phyloP scores from a whole-genome alignment of 1,140 invertebrate genomes.

The Araneus ventricosus region DNA sequence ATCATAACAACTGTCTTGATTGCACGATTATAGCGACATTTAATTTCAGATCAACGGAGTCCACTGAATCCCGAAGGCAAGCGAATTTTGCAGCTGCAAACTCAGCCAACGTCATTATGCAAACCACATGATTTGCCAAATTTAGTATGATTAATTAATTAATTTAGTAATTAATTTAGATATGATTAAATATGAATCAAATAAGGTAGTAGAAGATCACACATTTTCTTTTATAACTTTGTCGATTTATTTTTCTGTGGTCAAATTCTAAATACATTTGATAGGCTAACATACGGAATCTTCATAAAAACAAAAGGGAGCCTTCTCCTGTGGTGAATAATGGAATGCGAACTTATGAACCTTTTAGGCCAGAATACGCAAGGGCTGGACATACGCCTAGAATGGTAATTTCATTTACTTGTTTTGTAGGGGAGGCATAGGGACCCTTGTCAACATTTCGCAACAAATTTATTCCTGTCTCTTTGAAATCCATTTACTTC shows the following conservation, averaged over 20 bases:
- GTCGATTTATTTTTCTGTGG: constrained; percentile 1
- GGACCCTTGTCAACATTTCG: no score
- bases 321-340: background rate
- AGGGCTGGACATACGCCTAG: constrained; percentile 23
- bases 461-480: no score
- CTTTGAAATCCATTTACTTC: no score
- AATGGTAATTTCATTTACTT: constrained; percentile 52
- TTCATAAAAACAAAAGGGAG: constrained; percentile 58
- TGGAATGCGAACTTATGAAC: constrained; percentile 39
- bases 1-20: no score
- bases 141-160: no score
- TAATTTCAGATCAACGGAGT: constrained; percentile 88
- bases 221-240: background rate
- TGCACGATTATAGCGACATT: no score
- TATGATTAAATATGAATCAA: constrained; percentile 83
- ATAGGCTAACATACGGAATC: constrained; percentile 70
- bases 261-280: constrained; percentile 32
- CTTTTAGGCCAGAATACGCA: constrained; percentile 67
- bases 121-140: constrained; percentile 87
- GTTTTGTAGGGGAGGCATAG: no score
- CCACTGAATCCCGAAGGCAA: constrained; percentile 90
- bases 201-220: constrained; percentile 78
- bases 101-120: constrained; percentile 86
- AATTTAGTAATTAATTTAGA: no score
- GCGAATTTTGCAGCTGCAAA: constrained; percentile 86